phyloP scores from a whole-genome alignment of 2,888 invertebrate species.

The Xylota segnis region DNA sequence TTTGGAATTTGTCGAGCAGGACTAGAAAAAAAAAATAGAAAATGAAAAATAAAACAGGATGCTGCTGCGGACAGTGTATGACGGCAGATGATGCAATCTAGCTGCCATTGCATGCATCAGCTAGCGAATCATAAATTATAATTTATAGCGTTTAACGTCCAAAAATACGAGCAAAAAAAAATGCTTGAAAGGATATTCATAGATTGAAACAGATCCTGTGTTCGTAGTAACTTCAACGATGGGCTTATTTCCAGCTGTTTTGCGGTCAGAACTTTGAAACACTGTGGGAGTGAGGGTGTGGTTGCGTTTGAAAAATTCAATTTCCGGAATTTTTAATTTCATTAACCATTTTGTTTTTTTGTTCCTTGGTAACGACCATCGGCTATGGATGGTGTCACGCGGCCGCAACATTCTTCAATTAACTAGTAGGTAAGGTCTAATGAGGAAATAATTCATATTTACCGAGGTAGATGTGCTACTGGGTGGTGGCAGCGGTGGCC shows the following conservation, averaged over 20 bases:
- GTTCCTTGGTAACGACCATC: conserved; percentile 3
- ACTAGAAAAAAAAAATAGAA: conserved; percentile 15
- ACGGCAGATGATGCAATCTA: conserved; percentile 66
- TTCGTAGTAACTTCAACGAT: conserved; percentile 12
- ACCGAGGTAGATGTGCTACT: background rate
- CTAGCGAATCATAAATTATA: conserved; percentile 65
- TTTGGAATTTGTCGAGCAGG: conserved; percentile 58
- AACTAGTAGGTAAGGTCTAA: conserved; percentile 45
- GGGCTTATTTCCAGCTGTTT: conserved; percentile 33
- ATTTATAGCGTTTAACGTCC: conserved; percentile 62
- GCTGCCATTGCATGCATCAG: conserved; percentile 44
- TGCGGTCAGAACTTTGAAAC: background rate
- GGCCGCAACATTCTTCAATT: conserved; percentile 33
- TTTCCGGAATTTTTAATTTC: conserved; percentile 57
- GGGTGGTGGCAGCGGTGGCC: background rate
- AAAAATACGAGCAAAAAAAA: conserved; percentile 11
- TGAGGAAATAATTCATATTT: conserved; percentile 64
- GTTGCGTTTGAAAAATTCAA: conserved; percentile 5
- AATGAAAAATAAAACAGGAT: background rate
- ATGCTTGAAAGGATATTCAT: conserved; percentile 4
- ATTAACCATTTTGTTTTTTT: conserved; percentile 40
- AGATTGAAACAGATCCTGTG: conserved; percentile 30
- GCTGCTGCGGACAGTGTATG: conserved; percentile 31
- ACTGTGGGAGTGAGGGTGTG: too few species aligned
- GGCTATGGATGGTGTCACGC: background rate